Evolutionary conservation across 2,888 invertebrate species (phyloP), one percentile per base, ranked within the genome.

Genomic region (Himalopsyche japonica): DNA sequence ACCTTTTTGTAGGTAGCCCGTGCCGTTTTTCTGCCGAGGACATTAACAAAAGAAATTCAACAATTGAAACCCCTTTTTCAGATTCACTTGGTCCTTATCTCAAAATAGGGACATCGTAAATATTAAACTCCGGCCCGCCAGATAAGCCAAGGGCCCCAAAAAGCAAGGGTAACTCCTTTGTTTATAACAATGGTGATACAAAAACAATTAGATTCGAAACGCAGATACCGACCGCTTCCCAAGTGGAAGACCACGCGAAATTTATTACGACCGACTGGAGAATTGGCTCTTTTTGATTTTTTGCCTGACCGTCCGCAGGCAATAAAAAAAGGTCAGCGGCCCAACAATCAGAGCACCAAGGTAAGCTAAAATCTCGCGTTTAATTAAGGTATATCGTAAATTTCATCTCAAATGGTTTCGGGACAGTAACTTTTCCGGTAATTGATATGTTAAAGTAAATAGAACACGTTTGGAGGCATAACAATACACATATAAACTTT

Each of bases 161-260:
- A 85, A 80, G 34, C 48, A 82, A 70, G 76, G 80, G 81, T 24
- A 64, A 24, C 70, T 64, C 82, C 80, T 76, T 86, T 86, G 86
- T 86, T 86, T 86, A 86, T 85, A 86, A 85, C 85, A 86, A 86
- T 84, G 85, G 85, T 82, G 86, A 86, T 86, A 86, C 86, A 86
- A 86, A 86, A 86, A 86, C 86, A 86, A 86, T 86, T 85, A 86
- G 86, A 86, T 86, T 80, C 82, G 34, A 80, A 48, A 76, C 78
- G 76, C 81, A 77, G 86, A 86, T 86, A 86, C 79, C 80, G 70
- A 80, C 79, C 81, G 64, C 64, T 80, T 70, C 82, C 43, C 81
- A 76, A 76, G 80, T 84, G 84, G 83, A 81, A 80, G 81, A 84
- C 86, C 86, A 64, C 64, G 70, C 37, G 79, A 85, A 85, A 86